Percentiles rank a stretch among this genome's conserved stretches.
Conservation (phyloP, 2,797 vertebrate species). For the Chrosomus eos region DNA sequence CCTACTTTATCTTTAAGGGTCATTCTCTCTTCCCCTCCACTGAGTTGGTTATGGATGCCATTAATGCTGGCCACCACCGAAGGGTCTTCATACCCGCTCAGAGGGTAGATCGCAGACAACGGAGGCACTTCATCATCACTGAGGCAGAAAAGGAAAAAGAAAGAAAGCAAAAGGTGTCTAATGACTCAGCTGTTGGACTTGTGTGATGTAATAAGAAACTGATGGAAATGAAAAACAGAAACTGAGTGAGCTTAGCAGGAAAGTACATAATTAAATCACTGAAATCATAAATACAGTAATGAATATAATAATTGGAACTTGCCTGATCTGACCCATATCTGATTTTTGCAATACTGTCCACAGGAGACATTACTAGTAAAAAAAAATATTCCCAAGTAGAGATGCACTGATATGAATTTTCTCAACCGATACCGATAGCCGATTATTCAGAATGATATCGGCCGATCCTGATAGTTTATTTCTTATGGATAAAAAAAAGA, state of each 20-base stretch:
- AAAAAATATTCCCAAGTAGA: neutral
- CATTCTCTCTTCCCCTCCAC: slow-evolving; percentile 84
- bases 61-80: slow-evolving; percentile 85
- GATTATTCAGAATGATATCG: too few relatives aligned
- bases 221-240: slow-evolving; percentile 14
- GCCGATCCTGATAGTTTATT: too few relatives aligned
- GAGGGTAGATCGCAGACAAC: slow-evolving; percentile 88
- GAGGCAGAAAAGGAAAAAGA: slow-evolving; percentile 16
- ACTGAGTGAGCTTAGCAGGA: neutral
- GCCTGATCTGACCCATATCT: neutral
- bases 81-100: slow-evolving; percentile 86
- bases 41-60: slow-evolving; percentile 86
- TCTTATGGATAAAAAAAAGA: too few relatives aligned
- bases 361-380: neutral
- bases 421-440: too few relatives aligned
- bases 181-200: neutral
- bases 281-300: slow-evolving; percentile 16
- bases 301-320: slow-evolving; percentile 21
- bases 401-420: too few relatives aligned
- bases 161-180: neutral
- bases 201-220: slow-evolving; percentile 26
- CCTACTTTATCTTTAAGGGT: slow-evolving; percentile 85
- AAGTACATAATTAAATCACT: slow-evolving; percentile 21
- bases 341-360: neutral
- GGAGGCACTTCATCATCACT: slow-evolving; percentile 92